Conservation (phyloP, 2,797 vertebrate genomes). For the Parotocinclus haroldoi region DNA sequence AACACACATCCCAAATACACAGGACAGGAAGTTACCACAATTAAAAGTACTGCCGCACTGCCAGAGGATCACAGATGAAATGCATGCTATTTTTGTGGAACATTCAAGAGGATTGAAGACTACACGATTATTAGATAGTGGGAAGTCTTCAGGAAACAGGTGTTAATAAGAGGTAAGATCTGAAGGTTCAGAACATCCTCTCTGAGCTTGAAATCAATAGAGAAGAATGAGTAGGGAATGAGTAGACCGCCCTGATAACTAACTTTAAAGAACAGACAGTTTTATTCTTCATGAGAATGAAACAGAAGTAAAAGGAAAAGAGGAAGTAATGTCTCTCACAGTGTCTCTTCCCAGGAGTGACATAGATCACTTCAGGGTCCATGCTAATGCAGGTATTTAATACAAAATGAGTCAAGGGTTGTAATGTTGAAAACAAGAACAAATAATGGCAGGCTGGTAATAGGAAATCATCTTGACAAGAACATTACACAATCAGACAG, state of each 20-base stretch:
- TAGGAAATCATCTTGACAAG: no score
- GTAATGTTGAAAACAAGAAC: slow-evolving; percentile 7
- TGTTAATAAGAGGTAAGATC: background rate
- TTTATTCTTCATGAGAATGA: slow-evolving; percentile 14
- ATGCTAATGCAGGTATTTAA: slow-evolving; percentile 9
- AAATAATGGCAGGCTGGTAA: no score
- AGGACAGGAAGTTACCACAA: slow-evolving; percentile 60
- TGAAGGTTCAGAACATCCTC: slow-evolving; percentile 20
- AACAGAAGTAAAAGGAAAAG: background rate
- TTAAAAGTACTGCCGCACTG: background rate
- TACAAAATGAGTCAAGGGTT: background rate
- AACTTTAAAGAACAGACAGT: slow-evolving; percentile 24
- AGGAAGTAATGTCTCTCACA: background rate
- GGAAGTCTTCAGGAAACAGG: background rate
- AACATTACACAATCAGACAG: background rate
- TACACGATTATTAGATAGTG: background rate
- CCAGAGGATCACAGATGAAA: background rate
- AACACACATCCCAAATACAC: slow-evolving; percentile 73
- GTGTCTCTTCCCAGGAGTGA: slow-evolving; percentile 4
- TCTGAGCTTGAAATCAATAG: slow-evolving; percentile 22
- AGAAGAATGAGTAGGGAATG: slow-evolving; percentile 9
- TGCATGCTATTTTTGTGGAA: background rate
- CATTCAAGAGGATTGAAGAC: background rate
- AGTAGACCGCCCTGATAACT: slow-evolving; percentile 13
- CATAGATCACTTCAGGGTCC: slow-evolving; percentile 4